Evolutionary conservation across 2,113 vertebrate species (phyloP).

Genomic region (Formicarius rufipectus): DNA sequence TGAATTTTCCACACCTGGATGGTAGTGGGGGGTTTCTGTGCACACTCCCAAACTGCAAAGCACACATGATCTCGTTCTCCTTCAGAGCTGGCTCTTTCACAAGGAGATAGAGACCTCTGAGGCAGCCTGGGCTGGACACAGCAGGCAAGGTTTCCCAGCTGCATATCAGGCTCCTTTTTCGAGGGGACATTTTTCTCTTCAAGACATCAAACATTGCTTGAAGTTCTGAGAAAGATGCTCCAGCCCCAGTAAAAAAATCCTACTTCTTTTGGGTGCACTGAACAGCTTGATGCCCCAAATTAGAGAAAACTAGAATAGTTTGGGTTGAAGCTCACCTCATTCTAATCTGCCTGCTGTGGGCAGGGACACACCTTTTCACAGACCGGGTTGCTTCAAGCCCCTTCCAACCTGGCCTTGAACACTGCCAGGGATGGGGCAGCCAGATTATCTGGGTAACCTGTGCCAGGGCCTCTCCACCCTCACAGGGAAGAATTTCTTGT

Average conservation of each 20-base stretch:
- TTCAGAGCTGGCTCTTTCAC: rapidly evolving
- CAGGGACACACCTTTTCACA: neutral
- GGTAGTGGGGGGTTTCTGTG: rapidly evolving
- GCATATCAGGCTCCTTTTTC: neutral
- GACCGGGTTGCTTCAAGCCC: neutral
- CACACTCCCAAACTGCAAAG: rapidly evolving
- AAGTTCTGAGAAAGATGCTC: neutral
- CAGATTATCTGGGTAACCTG: neutral
- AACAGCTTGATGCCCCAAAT: neutral
- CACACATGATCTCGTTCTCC: rapidly evolving
- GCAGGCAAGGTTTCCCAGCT: neutral
- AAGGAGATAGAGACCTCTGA: neutral
- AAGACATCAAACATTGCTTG: rapidly evolving
- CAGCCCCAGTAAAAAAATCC: too few species aligned
- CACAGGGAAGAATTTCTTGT: neutral
- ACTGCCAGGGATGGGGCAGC: neutral
- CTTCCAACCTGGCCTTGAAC: neutral
- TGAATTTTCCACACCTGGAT: rapidly evolving
- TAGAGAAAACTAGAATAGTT: neutral
- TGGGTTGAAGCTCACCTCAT: rapidly evolving
- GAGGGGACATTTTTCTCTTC: neutral
- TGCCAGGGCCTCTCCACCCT: neutral
- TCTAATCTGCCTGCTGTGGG: neutral
- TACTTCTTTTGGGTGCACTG: rapidly evolving
- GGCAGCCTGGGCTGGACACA: neutral